Evolutionary conservation across 2,888 invertebrate genomes (phyloP).

Genomic region (Cremastinae sp.): DNA sequence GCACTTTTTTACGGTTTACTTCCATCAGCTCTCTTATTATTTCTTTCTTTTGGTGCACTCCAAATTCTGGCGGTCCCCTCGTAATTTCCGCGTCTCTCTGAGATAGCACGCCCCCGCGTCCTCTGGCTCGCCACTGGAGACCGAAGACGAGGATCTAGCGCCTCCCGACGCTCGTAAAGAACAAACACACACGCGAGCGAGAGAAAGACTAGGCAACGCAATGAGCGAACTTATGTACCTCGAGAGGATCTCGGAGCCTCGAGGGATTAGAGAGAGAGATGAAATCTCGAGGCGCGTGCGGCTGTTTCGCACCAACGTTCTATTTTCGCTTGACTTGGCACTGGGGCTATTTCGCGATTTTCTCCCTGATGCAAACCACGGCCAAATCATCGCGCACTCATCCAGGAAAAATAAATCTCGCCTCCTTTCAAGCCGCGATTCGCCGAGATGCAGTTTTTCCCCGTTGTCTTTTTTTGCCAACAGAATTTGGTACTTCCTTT

Average conservation of each 20-base stretch:
- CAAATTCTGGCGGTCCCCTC: constrained; percentile 19
- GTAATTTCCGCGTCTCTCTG: constrained; percentile 45
- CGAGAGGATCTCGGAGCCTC: constrained; percentile 23
- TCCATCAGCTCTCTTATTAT: constrained; percentile 15
- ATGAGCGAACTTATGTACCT: not conserved
- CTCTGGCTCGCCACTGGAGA: constrained; percentile 27
- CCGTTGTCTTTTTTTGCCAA: not conserved
- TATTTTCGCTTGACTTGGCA: constrained; percentile 56
- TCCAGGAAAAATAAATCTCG: constrained; percentile 25
- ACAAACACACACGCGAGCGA: constrained; percentile 20
- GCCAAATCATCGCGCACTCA: constrained; percentile 30
- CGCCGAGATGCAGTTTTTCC: constrained; percentile 4
- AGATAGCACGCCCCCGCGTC: constrained; percentile 35
- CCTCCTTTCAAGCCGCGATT: not conserved
- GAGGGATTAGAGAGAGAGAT: constrained; percentile 34
- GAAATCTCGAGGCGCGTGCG: constrained; percentile 39
- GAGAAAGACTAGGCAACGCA: not conserved
- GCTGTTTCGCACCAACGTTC: constrained; percentile 34
- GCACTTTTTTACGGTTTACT: constrained; percentile 5
- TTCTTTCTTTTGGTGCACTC: constrained; percentile 12
- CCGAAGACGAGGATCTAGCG: constrained; percentile 49
- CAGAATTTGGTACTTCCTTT: not conserved
- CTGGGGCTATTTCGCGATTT: constrained; percentile 29
- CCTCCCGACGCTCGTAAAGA: constrained; percentile 54
- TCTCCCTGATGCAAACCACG: constrained; percentile 5